Base-by-base conservation (phyloP, 2,888 invertebrate species). In the Ochropleura leucogaster region DNA sequence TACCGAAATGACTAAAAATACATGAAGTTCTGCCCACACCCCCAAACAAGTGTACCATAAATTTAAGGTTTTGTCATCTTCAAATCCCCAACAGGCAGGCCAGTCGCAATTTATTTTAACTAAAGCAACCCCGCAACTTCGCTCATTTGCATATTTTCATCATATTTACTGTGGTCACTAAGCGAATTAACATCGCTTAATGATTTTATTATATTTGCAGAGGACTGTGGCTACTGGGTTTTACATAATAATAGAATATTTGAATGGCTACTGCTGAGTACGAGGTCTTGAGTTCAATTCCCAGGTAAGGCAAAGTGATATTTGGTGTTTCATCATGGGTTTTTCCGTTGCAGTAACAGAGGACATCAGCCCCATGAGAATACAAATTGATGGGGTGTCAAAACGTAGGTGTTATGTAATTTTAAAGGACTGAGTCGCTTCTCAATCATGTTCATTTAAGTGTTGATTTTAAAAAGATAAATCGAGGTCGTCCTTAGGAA, bases 131-230 rank as follows among this genome's bases (percentile, higher is more conserved):
- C 85, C 85, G 88, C 89, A 92, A 92, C 89, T 93, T 92, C 82
- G 85, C 80, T 69, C 78, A 87, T 95, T 95, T 92, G 91, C 95
- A 95, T 95, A 95, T 93, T 95, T 94, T 93, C 92, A 90, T 92
- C 92, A 93, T 93, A 93, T 93, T 93, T 92, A 90, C 92, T 85
- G 89, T 89, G 91, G 91, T 91, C 90, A 91, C 92, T 92, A 93
- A 93, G 88, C 90, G 90, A 94, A 93, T 94, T 94, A 93, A 92
- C 93, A 91, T 93, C 89, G 92, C 91, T 91, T 92, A 93, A 94
- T 93, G 91, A 93, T 93, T 93, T 93, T 92, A 93, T 93, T 92
- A 93, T 92, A 91, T 93, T 93, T 93, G 85, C 89, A 85, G 85
- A 93, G 93, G 92, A 91, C 92, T 76, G 75, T 66, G 81, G 85